A percentile compares a stretch with the other conserved stretches of the same genome.
phyloP scores from a whole-genome alignment of 2,113 vertebrate genomes.

The Anhinga anhinga region DNA sequence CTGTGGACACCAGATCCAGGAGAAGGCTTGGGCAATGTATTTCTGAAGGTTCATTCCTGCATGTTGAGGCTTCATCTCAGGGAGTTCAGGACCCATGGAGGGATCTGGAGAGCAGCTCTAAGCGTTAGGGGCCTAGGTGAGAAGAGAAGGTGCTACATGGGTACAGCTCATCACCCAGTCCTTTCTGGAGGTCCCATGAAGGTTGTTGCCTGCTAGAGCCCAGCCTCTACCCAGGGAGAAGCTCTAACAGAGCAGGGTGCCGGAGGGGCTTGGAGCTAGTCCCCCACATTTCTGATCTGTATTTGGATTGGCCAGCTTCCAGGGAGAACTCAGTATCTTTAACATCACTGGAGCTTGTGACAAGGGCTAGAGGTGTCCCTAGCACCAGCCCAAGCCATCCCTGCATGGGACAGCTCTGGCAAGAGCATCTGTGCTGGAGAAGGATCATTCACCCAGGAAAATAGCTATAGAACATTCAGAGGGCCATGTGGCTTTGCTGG shows the following conservation, averaged over 20 bases:
- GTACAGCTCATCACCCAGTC: neutral
- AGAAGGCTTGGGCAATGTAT: neutral
- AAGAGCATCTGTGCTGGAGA: neutral
- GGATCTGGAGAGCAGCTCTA: neutral
- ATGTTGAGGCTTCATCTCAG: neutral
- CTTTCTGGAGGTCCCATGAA: neutral
- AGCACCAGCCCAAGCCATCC: neutral
- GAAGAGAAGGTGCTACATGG: neutral
- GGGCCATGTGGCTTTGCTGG: neutral
- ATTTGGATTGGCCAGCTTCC: neutral
- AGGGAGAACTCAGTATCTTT: neutral
- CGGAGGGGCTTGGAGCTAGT: neutral
- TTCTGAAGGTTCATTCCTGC: neutral
- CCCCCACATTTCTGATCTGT: neutral
- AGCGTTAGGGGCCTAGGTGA: neutral
- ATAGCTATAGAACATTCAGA: neutral
- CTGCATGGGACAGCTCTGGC: neutral
- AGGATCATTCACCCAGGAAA: neutral
- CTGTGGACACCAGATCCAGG: neutral
- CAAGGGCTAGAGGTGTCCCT: neutral
- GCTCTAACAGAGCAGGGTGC: neutral
- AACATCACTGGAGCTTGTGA: neutral
- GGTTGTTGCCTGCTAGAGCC: neutral
- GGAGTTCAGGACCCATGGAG: neutral
- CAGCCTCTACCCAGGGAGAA: neutral